Base-by-base conservation (phyloP, 2,888 invertebrate genomes). In the Eupithecia dodoneata region DNA sequence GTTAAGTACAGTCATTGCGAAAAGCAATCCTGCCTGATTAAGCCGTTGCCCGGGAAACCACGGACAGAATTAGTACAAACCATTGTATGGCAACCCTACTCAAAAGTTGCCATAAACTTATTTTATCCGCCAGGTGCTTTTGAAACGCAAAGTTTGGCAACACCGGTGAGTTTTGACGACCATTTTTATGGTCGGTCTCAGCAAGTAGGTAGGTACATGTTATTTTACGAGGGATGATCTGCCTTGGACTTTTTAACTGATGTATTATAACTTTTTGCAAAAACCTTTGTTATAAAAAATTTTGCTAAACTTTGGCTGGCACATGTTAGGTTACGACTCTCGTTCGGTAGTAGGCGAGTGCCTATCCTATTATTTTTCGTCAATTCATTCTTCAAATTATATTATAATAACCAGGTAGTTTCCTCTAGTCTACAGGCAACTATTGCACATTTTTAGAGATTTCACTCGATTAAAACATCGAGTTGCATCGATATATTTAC, bases 141-240 rank as follows among this genome's bases (percentile, higher is more conserved):
- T 72, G 79, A 81, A 81, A 81, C 79, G 75, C 45, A 77, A 83
- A 82, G 74, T 82, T 81, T 75, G 66, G 76, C 69, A 69, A 73
- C 63, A 76, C 76, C 76, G 77, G 76, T 67, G 81, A 80, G 81
- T 81, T 82, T 80, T 80, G 82, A 80, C 79, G 79, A 71, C 79
- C 73, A 80, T 80, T 82, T 82, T 82, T 82, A 80, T 80, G 80
- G 76, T 77, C 73, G 78, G 81, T 77, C 76, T 81, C 79, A 80
- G 82, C 76, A 74, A 78, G 76, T 79, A 10, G 47, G 47, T 79
- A 10, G 47, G 10, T 52, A 79, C 80, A 81, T 63, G 72, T 42
- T 76, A 72, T 76, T 79, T 77, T 79, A 79, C 74, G 78, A 71
- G 76, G 76, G 76, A 76, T 72, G 79, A 76, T 79, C 72, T 73